phyloP scores from a whole-genome alignment of 1,140 invertebrate genomes.

The Lepidurus couesii region DNA sequence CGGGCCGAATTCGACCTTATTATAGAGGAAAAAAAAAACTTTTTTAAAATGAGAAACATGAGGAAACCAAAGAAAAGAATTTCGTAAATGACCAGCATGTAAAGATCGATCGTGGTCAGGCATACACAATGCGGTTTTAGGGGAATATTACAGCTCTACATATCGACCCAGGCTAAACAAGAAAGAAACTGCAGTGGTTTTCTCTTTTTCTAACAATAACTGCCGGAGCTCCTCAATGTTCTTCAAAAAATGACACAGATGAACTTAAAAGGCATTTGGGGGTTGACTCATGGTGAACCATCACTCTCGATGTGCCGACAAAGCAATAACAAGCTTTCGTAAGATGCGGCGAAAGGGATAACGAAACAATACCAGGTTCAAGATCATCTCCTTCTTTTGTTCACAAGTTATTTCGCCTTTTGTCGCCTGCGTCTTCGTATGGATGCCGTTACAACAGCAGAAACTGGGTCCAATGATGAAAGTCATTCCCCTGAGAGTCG shows the following conservation, averaged over 20 bases:
- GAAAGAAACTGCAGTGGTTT: background rate
- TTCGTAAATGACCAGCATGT: background rate
- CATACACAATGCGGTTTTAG: background rate
- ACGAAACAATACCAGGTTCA: background rate
- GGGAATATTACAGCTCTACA: background rate
- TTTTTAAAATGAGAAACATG: background rate
- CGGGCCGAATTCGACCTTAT: too few relatives aligned
- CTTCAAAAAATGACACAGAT: background rate
- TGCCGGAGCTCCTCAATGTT: background rate
- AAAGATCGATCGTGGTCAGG: constrained; percentile 3
- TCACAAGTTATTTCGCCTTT: background rate
- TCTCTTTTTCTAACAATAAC: background rate
- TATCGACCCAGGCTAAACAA: background rate
- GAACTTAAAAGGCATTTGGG: too few relatives aligned
- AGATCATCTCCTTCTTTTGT: background rate
- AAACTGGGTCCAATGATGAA: background rate
- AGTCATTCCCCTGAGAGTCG: background rate
- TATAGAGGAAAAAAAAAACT: too few relatives aligned
- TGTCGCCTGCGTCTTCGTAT: background rate
- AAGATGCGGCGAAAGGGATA: background rate
- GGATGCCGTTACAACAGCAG: background rate
- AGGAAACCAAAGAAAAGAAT: background rate
- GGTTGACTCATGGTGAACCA: background rate
- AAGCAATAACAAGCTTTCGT: constrained; percentile 1
- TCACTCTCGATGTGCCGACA: background rate